Base-by-base conservation (phyloP, 2,797 vertebrate genomes). In the Gymnoscopelus microlampas region DNA sequence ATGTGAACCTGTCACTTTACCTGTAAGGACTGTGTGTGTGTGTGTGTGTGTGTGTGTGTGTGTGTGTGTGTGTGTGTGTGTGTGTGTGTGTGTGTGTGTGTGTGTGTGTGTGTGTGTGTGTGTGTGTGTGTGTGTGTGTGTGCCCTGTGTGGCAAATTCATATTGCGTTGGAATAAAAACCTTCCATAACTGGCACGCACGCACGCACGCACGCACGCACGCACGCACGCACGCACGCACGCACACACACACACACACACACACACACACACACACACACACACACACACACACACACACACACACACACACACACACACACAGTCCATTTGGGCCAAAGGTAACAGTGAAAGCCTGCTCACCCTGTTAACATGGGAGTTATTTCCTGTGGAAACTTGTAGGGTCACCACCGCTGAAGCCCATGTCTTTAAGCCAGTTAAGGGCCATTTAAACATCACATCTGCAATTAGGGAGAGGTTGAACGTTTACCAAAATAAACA, bases 401-500 rank as follows among this genome's bases (percentile, higher is more conserved):
- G 70, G 71, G 66, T 86, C 71, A 77, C 15, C 5, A 23, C 15
- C 8, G 26, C 44, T 48, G 23, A 70, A 66, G 68, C 12, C n/a
- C 69, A 4, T 70, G 53, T 77, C 71, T 80, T 75, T 70, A 75
- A 80, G 84, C 55, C 19, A 71, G 32, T 82, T 67, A 71, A 64
- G 51, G 60, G 54, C 49, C 61, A 64, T 68, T 12, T 1, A 59
- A 70, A 81, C 82, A 63, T 75, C 12, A 50, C 67, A 73, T 86
- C 35, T 78, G 66, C 73, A 61, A 35, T 71, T 63, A 70, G 53
- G 64, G 50, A 77, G 59, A 0, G 3, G 50, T 72, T 76, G 59
- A 78, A 61, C 14, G 0, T 29, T 68, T 60, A 79, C 15, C 53
- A 83, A 87, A 85, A 83, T 49, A 88, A 88, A 88, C 79, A 78